Percentiles rank a stretch among this genome's conserved stretches.
phyloP scores from a whole-genome alignment of 2,888 invertebrate species.

The Tinea pellionella region DNA sequence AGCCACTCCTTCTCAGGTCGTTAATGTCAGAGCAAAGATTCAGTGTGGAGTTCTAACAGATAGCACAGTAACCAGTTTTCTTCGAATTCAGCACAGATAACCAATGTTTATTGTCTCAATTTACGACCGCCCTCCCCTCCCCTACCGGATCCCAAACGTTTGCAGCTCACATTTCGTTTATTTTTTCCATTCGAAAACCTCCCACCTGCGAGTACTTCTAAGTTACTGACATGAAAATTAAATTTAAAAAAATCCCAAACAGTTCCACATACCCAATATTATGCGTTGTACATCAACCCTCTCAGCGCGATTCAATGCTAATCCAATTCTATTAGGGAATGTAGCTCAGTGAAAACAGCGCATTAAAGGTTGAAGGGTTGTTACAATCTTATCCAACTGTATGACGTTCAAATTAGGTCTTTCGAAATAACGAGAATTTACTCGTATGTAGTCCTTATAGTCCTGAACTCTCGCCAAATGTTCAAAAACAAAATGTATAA shows the following conservation, averaged over 20 bases:
- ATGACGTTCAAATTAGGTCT: not conserved
- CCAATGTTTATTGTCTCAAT: constrained; percentile 14
- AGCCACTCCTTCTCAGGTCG: constrained; percentile 8
- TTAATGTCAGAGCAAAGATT: constrained; percentile 10
- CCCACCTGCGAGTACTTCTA: not conserved
- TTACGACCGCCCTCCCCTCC: constrained; percentile 14
- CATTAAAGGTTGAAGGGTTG: not conserved
- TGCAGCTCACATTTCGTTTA: constrained; percentile 1
- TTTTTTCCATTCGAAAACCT: not conserved
- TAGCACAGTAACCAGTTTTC: constrained; percentile 8
- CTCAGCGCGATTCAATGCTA: too few species aligned
- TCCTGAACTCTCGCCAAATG: not conserved
- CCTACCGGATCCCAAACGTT: not conserved
- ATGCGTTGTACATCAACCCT: too few species aligned
- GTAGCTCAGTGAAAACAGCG: not conserved
- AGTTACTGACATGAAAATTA: not conserved
- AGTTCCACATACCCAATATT: not conserved
- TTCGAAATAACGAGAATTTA: not conserved
- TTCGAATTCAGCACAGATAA: constrained; percentile 14
- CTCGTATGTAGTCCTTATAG: not conserved
- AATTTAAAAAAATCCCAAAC: not conserved
- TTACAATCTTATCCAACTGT: not conserved
- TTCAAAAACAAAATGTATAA: not conserved
- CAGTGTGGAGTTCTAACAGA: constrained; percentile 4
- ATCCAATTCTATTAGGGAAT: constrained; percentile 24